These are phyloP conservation scores for Sebastes nivosus DNA, from an alignment of 2,797 vertebrate genomes.

Conservation along the genomic window DNA sequence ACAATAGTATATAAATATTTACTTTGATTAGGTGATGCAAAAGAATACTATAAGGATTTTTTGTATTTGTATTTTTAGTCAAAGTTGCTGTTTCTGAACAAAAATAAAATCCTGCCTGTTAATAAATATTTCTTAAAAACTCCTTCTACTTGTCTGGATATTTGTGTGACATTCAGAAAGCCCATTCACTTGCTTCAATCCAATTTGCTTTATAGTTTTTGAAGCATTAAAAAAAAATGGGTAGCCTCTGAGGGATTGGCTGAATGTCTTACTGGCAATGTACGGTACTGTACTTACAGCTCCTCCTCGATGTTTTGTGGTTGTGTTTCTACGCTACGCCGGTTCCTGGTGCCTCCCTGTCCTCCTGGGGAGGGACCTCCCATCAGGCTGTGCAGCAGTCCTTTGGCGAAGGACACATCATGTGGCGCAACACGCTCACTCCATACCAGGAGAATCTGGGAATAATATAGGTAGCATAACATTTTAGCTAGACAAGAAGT, in stretches of 20 bases:
- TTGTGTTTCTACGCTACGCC: constrained; percentile 49
- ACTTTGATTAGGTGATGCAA: neutral
- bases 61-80: neutral
- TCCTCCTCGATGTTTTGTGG: constrained; percentile 72
- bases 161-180: neutral
- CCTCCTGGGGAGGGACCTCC: constrained; percentile 18
- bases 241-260: neutral
- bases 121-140: neutral
- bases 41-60: neutral
- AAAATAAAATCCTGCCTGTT: neutral
- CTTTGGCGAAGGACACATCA: constrained; percentile 70
- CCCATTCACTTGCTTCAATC: neutral
- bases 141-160: neutral
- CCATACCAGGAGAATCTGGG: constrained; percentile 76
- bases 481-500: neutral
- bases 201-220: neutral
- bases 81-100: neutral
- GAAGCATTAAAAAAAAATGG: neutral
- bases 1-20: neutral
- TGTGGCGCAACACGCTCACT: constrained; percentile 64
- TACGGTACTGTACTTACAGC: constrained; percentile 64
- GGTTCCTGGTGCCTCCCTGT: constrained; percentile 9
- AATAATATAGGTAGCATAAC: neutral
- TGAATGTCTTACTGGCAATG: neutral
- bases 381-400: constrained; percentile 62